Evolutionary conservation across 2,113 vertebrate species (phyloP).

Genomic region (Syngnathus typhle): DNA sequence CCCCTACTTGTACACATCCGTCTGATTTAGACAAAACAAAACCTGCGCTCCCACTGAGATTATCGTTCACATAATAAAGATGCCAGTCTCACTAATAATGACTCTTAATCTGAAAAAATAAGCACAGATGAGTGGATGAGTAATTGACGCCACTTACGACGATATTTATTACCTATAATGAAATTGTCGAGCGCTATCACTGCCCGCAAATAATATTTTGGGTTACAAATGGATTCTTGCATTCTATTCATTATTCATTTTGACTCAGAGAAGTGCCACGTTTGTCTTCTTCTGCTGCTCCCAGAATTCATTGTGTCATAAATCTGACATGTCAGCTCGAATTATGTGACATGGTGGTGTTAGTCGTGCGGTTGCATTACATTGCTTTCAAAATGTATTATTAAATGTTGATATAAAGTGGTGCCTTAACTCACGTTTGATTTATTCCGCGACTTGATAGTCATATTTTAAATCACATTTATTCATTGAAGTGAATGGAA

Average conservation of each 20-base stretch:
- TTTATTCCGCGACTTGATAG: no score
- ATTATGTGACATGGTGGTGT: not conserved
- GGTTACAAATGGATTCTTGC: not conserved
- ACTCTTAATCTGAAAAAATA: not conserved
- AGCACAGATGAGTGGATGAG: not conserved
- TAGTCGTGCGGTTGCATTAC: not conserved
- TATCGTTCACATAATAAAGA: not conserved
- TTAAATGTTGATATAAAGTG: not conserved
- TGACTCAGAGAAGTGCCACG: not conserved
- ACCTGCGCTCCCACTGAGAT: not conserved
- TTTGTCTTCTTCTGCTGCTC: not conserved
- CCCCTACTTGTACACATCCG: not conserved
- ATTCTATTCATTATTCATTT: not conserved
- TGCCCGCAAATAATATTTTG: not conserved
- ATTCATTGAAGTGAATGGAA: no score
- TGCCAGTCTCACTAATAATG: not conserved
- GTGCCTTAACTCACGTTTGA: no score
- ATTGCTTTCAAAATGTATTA: not conserved
- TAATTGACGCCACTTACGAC: not conserved
- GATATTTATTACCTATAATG: not conserved
- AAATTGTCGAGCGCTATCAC: not conserved
- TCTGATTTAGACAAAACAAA: not conserved
- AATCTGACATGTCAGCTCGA: not conserved
- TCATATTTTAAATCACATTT: no score
- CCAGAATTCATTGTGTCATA: not conserved